Evolutionary conservation across 2,797 vertebrate genomes (phyloP).

Genomic region (Oreortyx pictus): DNA sequence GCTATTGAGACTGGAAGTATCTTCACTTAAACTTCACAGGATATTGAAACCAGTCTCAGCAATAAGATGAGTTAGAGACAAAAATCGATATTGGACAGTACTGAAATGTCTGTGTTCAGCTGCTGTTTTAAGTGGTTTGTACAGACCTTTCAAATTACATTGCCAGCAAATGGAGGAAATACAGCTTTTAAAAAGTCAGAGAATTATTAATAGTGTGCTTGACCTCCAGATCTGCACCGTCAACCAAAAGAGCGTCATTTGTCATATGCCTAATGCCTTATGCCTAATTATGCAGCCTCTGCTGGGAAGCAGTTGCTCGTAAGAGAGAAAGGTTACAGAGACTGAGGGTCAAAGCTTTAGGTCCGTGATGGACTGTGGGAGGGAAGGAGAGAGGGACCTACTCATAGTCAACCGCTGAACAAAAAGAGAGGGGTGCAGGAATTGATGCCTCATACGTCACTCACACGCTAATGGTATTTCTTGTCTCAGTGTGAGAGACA

Average conservation of each 20-base stretch:
- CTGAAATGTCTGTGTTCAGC: slow-evolving; percentile 47
- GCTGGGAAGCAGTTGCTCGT: not conserved
- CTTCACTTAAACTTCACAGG: slow-evolving; percentile 58
- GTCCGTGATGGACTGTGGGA: not conserved
- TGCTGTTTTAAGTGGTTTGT: slow-evolving; percentile 59
- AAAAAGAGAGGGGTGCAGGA: not conserved
- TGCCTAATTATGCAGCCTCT: slow-evolving; percentile 22
- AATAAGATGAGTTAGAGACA: slow-evolving; percentile 2
- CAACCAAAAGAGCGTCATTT: slow-evolving; percentile 51
- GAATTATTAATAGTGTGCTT: slow-evolving; percentile 71
- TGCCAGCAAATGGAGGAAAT: slow-evolving; percentile 63
- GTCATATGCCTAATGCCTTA: slow-evolving; percentile 34
- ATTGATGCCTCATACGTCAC: not conserved
- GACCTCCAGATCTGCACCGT: slow-evolving; percentile 55
- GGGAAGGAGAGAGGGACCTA: not conserved
- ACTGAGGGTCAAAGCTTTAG: slow-evolving; percentile 22
- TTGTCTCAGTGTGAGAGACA: not conserved
- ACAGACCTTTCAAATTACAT: slow-evolving; percentile 52
- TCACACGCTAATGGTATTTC: not conserved
- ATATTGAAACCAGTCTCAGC: slow-evolving; percentile 55
- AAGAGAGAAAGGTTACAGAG: not conserved
- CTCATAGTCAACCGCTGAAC: not conserved
- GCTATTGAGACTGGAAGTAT: slow-evolving; percentile 18
- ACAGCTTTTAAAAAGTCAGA: slow-evolving; percentile 64
- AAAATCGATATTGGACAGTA: slow-evolving; percentile 58